Evolutionary conservation across 1,140 invertebrate species (phyloP), one percentile per base, ranked within the genome.

Genomic region (Bombus cullumanus): DNA sequence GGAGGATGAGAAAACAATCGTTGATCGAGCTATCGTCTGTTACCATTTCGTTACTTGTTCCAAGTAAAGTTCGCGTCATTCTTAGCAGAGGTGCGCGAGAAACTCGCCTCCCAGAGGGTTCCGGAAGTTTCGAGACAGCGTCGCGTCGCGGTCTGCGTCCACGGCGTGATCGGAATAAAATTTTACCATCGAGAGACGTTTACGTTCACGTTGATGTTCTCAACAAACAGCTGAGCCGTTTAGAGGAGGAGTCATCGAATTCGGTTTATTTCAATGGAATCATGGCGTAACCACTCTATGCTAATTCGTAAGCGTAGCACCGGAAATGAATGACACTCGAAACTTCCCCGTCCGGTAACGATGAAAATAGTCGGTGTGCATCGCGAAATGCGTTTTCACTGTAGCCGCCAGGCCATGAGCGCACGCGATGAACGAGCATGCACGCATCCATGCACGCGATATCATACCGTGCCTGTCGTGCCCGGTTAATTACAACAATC

Each of bases 401-500:
- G 73, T 59, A 75, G 43, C 59, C 18, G 53, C 25, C 69, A 34
- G 73, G 18, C 62, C 57, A 69, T 43, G 80, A 68, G 66, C 62
- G 47, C 75, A 74, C 41, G 84, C 84, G 71, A 89, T 57, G 78
- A 75, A 43, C 64, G 72, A 76, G 77, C 43, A 75, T n/a, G 83
- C 79, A 87, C 43, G 75, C 80, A 86, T 76, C 64, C 85, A 34
- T 87, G 75, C 75, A 89, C 75, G 79, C 43, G 78, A 88, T 62
- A 43, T 88, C 73, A 81, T 86, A 74, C 83, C 66, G 72, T 73
- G 85, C 66, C 81, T 74, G 76, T 78, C 86, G 72, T 84, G 86
- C 47, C 57, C 73, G 83, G 85, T 91, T 90, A 90, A 92, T 92
- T 90, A 91, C 84, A 82, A 87, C 85, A 92, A 92, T 92, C 89